phyloP scores from a whole-genome alignment of 2,888 invertebrate genomes.

The Melanchra persicariae region DNA sequence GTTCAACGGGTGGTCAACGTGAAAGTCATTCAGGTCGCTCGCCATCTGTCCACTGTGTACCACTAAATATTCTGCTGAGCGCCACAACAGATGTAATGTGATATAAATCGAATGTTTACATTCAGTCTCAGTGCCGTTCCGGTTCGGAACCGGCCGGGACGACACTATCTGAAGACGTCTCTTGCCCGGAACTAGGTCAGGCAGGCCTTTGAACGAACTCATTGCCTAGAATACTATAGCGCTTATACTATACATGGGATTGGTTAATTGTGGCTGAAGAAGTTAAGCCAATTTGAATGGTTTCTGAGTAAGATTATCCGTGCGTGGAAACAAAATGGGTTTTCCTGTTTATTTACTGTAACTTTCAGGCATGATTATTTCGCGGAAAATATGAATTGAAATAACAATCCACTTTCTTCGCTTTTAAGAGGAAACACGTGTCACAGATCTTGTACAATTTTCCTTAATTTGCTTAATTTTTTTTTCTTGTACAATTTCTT shows the following conservation, averaged over 20 bases:
- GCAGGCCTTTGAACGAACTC: slow-evolving; percentile 57
- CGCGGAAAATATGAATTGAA: background rate
- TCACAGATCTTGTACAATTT: background rate
- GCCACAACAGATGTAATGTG: slow-evolving; percentile 40
- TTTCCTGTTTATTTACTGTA: background rate
- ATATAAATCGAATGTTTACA: slow-evolving; percentile 59
- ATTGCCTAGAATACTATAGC: slow-evolving; percentile 30
- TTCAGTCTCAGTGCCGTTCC: slow-evolving; percentile 51
- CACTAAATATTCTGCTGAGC: slow-evolving; percentile 52
- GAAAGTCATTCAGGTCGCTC: slow-evolving; percentile 29
- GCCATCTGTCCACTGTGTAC: slow-evolving; percentile 44
- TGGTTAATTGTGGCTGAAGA: slow-evolving; percentile 30
- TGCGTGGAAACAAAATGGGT: background rate
- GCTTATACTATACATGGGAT: slow-evolving; percentile 16
- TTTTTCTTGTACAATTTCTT: too few relatives aligned
- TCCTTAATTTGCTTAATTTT: too few relatives aligned
- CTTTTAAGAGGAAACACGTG: background rate
- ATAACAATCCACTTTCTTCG: background rate
- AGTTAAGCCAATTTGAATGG: slow-evolving; percentile 26
- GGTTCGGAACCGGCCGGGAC: slow-evolving; percentile 43
- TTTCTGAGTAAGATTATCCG: slow-evolving; percentile 3
- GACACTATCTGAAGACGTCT: slow-evolving; percentile 56
- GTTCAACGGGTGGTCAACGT: slow-evolving; percentile 39
- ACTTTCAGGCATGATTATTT: slow-evolving; percentile 1
- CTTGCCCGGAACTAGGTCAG: slow-evolving; percentile 61